Evolutionary conservation across 37 sponge, comb jelly and placozoan genomes (phyloP).

Genomic region (Halichondria panicea): DNA sequence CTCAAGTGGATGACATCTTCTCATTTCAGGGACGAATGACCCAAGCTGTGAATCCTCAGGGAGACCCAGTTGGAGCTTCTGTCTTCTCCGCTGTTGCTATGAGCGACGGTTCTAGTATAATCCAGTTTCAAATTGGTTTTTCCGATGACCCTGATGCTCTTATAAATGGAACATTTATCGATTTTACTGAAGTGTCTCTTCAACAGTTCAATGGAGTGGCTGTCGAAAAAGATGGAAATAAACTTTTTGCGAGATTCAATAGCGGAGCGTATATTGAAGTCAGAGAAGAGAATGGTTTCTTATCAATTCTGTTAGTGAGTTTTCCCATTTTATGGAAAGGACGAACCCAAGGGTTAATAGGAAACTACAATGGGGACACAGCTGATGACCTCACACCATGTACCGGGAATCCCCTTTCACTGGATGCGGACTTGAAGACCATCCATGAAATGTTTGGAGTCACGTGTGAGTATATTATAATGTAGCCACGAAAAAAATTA

Average conservation of each 20-base stretch:
- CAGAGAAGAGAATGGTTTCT: not conserved
- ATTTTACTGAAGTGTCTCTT: not conserved
- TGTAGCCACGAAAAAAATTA: too few relatives aligned
- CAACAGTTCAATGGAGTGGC: not conserved
- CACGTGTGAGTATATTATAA: too few relatives aligned
- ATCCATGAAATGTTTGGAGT: not conserved
- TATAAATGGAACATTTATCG: not conserved
- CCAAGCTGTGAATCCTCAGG: not conserved
- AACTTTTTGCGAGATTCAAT: not conserved
- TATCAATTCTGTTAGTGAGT: slow-evolving; percentile 1
- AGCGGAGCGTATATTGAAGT: slow-evolving; percentile 2
- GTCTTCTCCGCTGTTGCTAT: not conserved
- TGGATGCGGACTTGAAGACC: not conserved
- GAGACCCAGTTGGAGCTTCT: not conserved
- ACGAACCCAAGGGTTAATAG: not conserved
- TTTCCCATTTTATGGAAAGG: not conserved
- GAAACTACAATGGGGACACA: not conserved
- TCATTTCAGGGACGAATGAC: not conserved
- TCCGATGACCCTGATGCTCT: not conserved
- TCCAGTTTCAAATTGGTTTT: not conserved
- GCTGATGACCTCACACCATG: not conserved
- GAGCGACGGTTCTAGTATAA: not conserved
- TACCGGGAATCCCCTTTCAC: not conserved
- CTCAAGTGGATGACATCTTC: not conserved
- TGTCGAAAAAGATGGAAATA: not conserved